A percentile compares a stretch with the other conserved stretches of the same genome.
phyloP scores from a whole-genome alignment of 2,113 vertebrate genomes.

The Pardalotus punctatus region DNA sequence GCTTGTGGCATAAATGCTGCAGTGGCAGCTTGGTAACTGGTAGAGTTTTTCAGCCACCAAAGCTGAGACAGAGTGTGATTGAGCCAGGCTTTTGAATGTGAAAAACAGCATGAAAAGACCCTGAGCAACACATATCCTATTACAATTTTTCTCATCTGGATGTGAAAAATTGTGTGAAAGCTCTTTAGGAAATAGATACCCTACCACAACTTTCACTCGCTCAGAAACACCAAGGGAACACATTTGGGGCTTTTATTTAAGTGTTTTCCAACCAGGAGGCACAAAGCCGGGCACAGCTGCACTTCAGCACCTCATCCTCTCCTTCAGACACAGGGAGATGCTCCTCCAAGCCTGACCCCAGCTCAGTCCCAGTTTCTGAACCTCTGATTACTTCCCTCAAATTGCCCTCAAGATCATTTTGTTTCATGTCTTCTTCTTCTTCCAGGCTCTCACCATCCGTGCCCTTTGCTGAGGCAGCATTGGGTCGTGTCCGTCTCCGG shows the following conservation, averaged over 20 bases:
- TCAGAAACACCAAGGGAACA: not conserved
- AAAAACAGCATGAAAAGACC: not conserved
- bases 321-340: not conserved
- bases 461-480: not conserved
- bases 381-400: not conserved
- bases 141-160: not conserved
- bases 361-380: not conserved
- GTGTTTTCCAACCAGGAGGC: not conserved
- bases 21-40: not conserved
- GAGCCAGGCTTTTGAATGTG: not conserved
- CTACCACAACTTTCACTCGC: not conserved
- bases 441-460: not conserved
- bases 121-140: not conserved
- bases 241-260: not conserved
- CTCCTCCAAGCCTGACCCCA: not conserved
- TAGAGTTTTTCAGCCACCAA: not conserved
- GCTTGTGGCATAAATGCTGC: not conserved
- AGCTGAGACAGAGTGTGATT: not conserved
- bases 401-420: not conserved
- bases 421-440: not conserved
- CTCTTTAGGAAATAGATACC: not conserved
- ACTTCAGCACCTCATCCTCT: not conserved
- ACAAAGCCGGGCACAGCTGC: not conserved
- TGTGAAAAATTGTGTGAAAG: not conserved
- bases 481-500: fast-evolving